A percentile compares a stretch with the other conserved stretches of the same genome.
These are phyloP conservation scores for Elaphurus davidianus DNA, from an alignment of 2,113 vertebrate species.

Conservation along the genomic window DNA sequence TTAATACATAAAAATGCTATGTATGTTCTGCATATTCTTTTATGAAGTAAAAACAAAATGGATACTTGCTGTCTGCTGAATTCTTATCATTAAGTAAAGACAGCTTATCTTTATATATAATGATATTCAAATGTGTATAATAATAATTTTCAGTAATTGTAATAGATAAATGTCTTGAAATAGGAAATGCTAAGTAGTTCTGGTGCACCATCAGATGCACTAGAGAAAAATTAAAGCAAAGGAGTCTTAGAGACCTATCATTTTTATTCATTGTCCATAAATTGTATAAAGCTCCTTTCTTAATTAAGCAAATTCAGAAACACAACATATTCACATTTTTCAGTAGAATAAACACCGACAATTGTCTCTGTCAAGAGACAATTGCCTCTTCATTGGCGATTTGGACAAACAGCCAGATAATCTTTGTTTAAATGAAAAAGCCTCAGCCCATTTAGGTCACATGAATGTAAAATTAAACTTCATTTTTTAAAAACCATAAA, in stretches of 20 bases:
- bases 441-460: not conserved
- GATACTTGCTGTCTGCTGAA: not conserved
- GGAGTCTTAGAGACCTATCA: not conserved
- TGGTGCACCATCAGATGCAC: not conserved
- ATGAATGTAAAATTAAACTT: slow-evolving; percentile 20
- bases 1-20: not conserved
- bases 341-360: slow-evolving; percentile 38
- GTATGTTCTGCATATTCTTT: not conserved
- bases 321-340: slow-evolving; percentile 37
- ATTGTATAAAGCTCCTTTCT: not conserved
- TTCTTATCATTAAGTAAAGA: not conserved
- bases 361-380: not conserved
- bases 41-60: not conserved
- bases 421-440: slow-evolving; percentile 38
- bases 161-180: not conserved
- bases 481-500: not conserved
- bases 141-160: not conserved
- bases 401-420: not conserved
- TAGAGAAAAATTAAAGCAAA: not conserved
- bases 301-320: slow-evolving; percentile 35
- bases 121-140: not conserved
- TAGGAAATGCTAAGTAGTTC: not conserved
- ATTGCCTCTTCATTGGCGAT: not conserved
- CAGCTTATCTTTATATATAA: not conserved
- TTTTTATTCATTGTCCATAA: not conserved